Evolutionary conservation across 2,113 vertebrate genomes (phyloP).

Genomic region (Megaceryle torquata): DNA sequence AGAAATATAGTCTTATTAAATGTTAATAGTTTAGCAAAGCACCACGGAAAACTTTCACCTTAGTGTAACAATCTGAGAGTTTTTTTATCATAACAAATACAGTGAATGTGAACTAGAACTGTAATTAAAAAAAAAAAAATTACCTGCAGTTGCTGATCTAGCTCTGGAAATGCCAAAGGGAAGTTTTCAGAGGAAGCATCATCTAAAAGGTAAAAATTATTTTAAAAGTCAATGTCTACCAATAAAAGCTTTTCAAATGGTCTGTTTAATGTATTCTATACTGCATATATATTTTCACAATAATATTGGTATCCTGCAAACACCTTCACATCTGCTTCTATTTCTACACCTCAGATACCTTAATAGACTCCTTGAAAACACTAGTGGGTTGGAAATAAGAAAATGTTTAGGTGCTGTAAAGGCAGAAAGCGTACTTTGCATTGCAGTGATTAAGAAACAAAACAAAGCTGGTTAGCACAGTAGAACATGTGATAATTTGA

Average conservation of each 20-base stretch:
- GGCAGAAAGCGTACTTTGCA: neutral
- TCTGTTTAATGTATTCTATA: neutral
- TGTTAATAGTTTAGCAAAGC: neutral
- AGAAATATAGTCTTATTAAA: neutral
- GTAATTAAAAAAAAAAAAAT: neutral
- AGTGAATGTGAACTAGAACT: neutral
- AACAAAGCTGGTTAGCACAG: neutral
- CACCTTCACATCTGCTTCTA: neutral
- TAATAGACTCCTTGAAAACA: neutral
- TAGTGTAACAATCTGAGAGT: neutral
- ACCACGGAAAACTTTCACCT: neutral
- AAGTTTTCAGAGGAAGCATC: slow-evolving; percentile 75
- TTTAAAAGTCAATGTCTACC: neutral
- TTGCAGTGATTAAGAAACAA: neutral
- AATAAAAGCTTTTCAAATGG: neutral
- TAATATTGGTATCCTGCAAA: neutral
- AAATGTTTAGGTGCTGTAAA: neutral
- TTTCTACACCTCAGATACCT: neutral
- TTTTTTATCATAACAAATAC: neutral
- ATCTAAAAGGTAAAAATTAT: slow-evolving; percentile 65
- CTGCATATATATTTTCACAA: neutral
- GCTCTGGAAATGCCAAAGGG: slow-evolving; percentile 79
- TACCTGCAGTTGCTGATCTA: slow-evolving; percentile 88
- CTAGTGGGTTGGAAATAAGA: neutral
- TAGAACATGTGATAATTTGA: neutral